A percentile compares a stretch with the other conserved stretches of the same genome.
Evolutionary conservation across 2,888 invertebrate genomes (phyloP).

Genomic region (Eupithecia abbreviata): DNA sequence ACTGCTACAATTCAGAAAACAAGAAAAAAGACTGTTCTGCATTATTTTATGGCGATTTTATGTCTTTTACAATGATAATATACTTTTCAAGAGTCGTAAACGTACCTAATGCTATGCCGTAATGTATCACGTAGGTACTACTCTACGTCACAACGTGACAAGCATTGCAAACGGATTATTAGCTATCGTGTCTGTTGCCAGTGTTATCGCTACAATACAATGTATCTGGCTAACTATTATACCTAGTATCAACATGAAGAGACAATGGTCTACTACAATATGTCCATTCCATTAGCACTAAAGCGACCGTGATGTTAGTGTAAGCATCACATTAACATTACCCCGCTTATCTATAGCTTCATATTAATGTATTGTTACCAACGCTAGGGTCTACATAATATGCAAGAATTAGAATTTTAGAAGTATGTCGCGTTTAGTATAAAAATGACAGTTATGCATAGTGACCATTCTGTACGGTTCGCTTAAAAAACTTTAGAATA

Average conservation of each 20-base stretch:
- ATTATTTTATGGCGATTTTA: not conserved
- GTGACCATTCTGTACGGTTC: no score
- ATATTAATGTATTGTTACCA: not conserved
- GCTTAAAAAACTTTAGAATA: no score
- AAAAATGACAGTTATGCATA: not conserved
- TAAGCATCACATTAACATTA: not conserved
- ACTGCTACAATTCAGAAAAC: not conserved
- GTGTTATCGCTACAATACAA: slow-evolving; percentile 7
- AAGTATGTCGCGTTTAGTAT: not conserved
- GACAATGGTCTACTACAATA: not conserved
- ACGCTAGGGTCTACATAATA: not conserved
- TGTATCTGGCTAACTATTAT: not conserved
- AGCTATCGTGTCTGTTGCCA: slow-evolving; percentile 20
- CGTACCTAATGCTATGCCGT: slow-evolving; percentile 11
- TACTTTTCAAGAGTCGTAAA: slow-evolving; percentile 7
- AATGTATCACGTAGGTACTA: slow-evolving; percentile 17
- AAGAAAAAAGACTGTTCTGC: not conserved
- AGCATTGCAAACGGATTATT: slow-evolving; percentile 46
- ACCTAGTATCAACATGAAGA: not conserved
- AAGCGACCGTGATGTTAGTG: not conserved
- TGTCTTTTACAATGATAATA: not conserved
- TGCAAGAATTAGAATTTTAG: not conserved
- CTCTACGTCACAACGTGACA: slow-evolving; percentile 18
- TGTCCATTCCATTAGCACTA: not conserved
- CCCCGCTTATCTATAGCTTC: not conserved